Base-by-base conservation (phyloP, 2,113 vertebrate genomes). In the Dipodomys spectabilis region DNA sequence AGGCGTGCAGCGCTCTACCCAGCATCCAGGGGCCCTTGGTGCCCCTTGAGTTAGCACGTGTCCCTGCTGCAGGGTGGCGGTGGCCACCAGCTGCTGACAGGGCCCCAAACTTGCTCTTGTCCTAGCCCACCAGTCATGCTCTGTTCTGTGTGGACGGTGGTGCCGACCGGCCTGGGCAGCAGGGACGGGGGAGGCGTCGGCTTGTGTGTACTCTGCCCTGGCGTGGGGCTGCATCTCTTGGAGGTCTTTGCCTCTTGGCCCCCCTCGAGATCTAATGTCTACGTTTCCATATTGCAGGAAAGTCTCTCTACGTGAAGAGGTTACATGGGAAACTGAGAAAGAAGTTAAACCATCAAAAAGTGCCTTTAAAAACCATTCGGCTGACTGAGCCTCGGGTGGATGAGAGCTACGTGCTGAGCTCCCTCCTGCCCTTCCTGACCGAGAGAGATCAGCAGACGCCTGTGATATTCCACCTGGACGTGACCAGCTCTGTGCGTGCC, bases 221-320 rank as follows among this genome's bases (percentile, higher is more conserved):
- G 1, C 0, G 67, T 16, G 4, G 0, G 0, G 15, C 6, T 44
- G 45, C 12, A 0, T 27, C 62, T 44, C 10, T 44, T 77, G n/a
- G 39, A 39, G 4, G 12, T 25, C 62, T 57, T 53, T 53, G 5
- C 0, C 30, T 74, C 32, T 8, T 22, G 6, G 7, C 12, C 27
- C 5, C 25, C 7, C 8, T 16, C 13, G 57, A 27, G 57, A 4
- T 60, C 75, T 87, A 5, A 80, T 85, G 23, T 32, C 30, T 3
- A 0, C 19, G 0, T 67, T 80, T 91, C 64, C 13, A 20, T 11
- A 0, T 86, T 73, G 23, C 65, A 99, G 99, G 99, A 60, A 99
- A 99, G 96, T 99, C 99, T 28, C 98, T 99, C 7, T 99, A 99
- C 27, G 98, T 99, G 90, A 98, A 97, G 86, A 99, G 99, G 82